Evolutionary conservation across 2,888 invertebrate species (phyloP).

Genomic region (Oscheius sp.): DNA sequence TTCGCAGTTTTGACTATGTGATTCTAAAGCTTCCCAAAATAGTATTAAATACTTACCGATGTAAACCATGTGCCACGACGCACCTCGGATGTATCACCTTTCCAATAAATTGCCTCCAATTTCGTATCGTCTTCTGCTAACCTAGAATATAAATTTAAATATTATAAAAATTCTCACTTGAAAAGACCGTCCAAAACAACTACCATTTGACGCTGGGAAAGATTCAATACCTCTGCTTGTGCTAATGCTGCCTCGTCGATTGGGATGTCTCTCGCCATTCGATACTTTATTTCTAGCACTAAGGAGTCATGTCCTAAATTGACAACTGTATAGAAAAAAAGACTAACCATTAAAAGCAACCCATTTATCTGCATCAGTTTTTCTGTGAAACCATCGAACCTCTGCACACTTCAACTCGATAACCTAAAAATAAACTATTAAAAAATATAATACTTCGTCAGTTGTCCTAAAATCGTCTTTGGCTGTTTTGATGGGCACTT

Average conservation of each 20-base stretch:
- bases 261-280: slow-evolving; percentile 49
- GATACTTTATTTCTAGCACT: slow-evolving; percentile 64
- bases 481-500: slow-evolving; percentile 4
- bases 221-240: background rate
- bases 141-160: slow-evolving; percentile 13
- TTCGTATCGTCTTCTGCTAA: slow-evolving; percentile 41
- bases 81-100: slow-evolving; percentile 76
- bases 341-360: slow-evolving; percentile 48
- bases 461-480: background rate
- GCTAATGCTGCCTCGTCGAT: slow-evolving; percentile 37
- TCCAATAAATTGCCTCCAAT: slow-evolving; percentile 66
- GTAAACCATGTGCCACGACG: slow-evolving; percentile 79
- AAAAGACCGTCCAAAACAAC: slow-evolving; percentile 67
- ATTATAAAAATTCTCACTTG: slow-evolving; percentile 19
- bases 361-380: slow-evolving; percentile 44
- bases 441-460: background rate
- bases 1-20: background rate
- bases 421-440: slow-evolving; percentile 44
- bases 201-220: slow-evolving; percentile 40
- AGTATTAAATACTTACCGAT: slow-evolving; percentile 64
- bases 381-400: slow-evolving; percentile 65
- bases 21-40: background rate
- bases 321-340: background rate
- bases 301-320: slow-evolving; percentile 65
- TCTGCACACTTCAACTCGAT: slow-evolving; percentile 58